A percentile compares a stretch with the other conserved stretches of the same genome.
Conservation (phyloP, 2,797 vertebrate species). For the Ptychadena robeensis region DNA sequence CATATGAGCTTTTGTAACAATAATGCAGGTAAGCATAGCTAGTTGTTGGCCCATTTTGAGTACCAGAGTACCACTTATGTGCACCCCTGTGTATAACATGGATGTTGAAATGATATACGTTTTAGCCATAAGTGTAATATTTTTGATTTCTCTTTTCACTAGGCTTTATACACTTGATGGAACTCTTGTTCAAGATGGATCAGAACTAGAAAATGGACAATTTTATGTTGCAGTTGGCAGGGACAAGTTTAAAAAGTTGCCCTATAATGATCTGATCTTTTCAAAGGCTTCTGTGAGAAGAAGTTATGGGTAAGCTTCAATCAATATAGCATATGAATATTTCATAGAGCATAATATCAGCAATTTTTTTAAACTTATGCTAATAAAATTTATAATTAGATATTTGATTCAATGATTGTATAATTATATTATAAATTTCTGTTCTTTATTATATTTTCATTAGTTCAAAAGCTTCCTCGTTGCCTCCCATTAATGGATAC, state of each 20-base stretch:
- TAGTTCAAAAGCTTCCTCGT: constrained; percentile 86
- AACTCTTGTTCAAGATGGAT: constrained; percentile 81
- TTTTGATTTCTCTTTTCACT: constrained; percentile 61
- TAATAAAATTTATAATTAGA: too few relatives aligned
- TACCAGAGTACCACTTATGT: too few relatives aligned
- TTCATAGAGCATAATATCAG: background rate
- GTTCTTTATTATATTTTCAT: background rate
- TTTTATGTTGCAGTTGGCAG: constrained; percentile 94
- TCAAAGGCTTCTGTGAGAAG: constrained; percentile 80
- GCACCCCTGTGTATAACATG: too few relatives aligned
- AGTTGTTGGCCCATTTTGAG: too few relatives aligned
- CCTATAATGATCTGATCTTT: constrained; percentile 86
- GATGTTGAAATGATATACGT: background rate
- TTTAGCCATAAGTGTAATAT: background rate
- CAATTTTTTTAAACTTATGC: background rate
- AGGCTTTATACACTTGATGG: constrained; percentile 92
- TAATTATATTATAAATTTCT: background rate
- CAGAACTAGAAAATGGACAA: constrained; percentile 89
- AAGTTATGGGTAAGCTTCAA: constrained; percentile 80
- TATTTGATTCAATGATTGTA: too few relatives aligned
- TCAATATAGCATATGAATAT: background rate
- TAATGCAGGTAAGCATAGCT: too few relatives aligned
- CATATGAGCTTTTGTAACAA: too few relatives aligned
- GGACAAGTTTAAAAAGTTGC: constrained; percentile 91
- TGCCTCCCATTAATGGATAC: constrained; percentile 86